These are phyloP conservation scores for Crax fasciolata DNA, from an alignment of 2,797 vertebrate genomes.

Conservation along the genomic window DNA sequence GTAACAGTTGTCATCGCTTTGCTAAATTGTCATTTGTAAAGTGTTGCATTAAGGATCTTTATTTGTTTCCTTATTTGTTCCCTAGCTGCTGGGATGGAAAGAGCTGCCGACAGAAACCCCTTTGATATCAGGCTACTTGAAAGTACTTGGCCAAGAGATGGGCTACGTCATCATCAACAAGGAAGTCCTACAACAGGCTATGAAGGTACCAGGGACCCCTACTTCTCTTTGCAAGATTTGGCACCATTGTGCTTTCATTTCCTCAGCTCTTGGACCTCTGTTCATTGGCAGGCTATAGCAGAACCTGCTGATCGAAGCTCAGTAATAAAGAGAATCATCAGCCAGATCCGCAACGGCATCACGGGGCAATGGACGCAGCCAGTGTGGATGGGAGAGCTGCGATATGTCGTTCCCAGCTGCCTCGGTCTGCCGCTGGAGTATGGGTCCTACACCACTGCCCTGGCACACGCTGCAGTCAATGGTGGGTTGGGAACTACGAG, in stretches of 20 bases:
- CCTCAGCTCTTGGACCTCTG: not conserved
- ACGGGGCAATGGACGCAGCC: slow-evolving; percentile 79
- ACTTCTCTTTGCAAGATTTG: not conserved
- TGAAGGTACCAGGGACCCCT: slow-evolving; percentile 76
- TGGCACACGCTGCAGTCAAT: slow-evolving; percentile 72
- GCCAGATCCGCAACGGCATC: slow-evolving; percentile 76
- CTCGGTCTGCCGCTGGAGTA: slow-evolving; percentile 88
- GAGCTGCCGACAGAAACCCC: slow-evolving; percentile 80
- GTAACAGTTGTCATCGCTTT: not conserved
- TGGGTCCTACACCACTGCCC: slow-evolving; percentile 79
- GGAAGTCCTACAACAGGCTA: slow-evolving; percentile 76
- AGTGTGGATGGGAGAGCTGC: slow-evolving; percentile 81
- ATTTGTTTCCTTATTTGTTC: not conserved
- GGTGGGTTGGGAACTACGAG: slow-evolving; percentile 55
- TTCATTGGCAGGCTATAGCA: slow-evolving; percentile 61
- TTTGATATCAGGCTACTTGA: slow-evolving; percentile 81
- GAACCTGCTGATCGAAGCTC: slow-evolving; percentile 37
- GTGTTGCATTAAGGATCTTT: not conserved
- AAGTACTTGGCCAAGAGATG: slow-evolving; percentile 87
- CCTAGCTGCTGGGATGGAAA: slow-evolving; percentile 84
- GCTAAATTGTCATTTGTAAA: not conserved
- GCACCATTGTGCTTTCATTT: fast-evolving
- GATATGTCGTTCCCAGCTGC: slow-evolving; percentile 83
- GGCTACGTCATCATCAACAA: slow-evolving; percentile 82
- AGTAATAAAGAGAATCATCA: slow-evolving; percentile 37